Percentiles rank a stretch among this genome's conserved stretches.
Evolutionary conservation across 2,113 vertebrate genomes (phyloP).

Genomic region (Eclectus roratus): DNA sequence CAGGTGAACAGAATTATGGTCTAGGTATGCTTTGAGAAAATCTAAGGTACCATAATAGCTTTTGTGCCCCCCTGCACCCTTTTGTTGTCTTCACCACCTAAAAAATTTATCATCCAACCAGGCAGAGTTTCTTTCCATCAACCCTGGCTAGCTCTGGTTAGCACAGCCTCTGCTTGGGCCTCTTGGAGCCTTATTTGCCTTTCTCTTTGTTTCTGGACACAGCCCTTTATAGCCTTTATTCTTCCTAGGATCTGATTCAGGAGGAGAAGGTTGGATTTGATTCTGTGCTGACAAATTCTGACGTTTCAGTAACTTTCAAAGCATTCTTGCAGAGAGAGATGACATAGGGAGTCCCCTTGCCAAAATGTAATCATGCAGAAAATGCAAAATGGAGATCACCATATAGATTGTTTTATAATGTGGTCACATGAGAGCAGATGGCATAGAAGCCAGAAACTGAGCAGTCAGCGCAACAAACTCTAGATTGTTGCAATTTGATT

Average conservation of each 20-base stretch:
- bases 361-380: slow-evolving; percentile 79
- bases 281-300: slow-evolving; percentile 45
- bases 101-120: not conserved
- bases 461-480: slow-evolving; percentile 43
- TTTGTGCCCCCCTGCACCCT: accelerated
- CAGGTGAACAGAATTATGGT: not conserved
- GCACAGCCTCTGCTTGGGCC: not conserved
- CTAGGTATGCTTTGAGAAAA: not conserved
- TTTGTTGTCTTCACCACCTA: not conserved
- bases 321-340: slow-evolving; percentile 66
- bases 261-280: not conserved
- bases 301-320: slow-evolving; percentile 71
- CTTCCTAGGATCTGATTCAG: not conserved
- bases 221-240: not conserved
- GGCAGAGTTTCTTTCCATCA: not conserved
- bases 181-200: not conserved
- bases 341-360: slow-evolving; percentile 59
- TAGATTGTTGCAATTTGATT: slow-evolving; percentile 74
- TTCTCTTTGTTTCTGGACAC: not conserved
- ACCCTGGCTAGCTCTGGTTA: not conserved
- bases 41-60: accelerated
- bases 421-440: slow-evolving; percentile 49
- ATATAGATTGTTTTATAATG: slow-evolving; percentile 76
- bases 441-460: slow-evolving; percentile 51
- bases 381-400: slow-evolving; percentile 72